Base-by-base conservation (phyloP, 1,140 invertebrate genomes). In the Caenorhabditis briggsae region DNA sequence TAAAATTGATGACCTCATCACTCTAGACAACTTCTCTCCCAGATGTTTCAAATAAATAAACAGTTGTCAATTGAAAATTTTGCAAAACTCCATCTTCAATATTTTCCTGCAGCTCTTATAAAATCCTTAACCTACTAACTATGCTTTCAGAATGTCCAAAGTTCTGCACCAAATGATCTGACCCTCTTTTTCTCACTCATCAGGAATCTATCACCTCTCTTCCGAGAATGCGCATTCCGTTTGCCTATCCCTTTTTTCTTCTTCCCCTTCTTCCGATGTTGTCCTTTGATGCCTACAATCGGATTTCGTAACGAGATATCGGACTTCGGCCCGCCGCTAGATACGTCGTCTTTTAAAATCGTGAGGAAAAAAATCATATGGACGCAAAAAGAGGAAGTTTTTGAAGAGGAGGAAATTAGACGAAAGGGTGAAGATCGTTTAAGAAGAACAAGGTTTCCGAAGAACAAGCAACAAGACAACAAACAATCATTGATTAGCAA, bases 241-340 rank as follows among this genome's bases (percentile, higher is more conserved):
- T 58, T 18, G 6, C 6, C 56, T 58, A 12, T n/a, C 61, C 11
- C 61, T 9, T 64, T 25, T 16, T 25, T 65, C 61, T 41, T 11
- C 5, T 41, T n/a, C n/a, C n/a, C 11, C 23, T 41, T 65, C n/a
- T 41, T 59, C 58, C 58, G n/a, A 53, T 53, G 50, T 53, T 65
- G 61, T 65, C 33, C 33, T 65, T 65, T 65, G 61, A 65, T 65
- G 61, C 18, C 33, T 65, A 65, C 61, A 65, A n/a, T 65, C 61
- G 23, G 61, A 65, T 65, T 41, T 65, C 61, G 61, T 41, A 41
- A 65, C 61, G 61, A 65, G 61, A 65, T 65, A 65, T 41, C 61
- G 56, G 56, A 58, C 56, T 58, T 58, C 56, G 56, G 56, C 56
- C 33, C 33, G 33, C 56, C 16, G 56, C n/a, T 58, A 20, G 56